Percentiles rank a stretch among this genome's conserved stretches.
phyloP scores from a whole-genome alignment of 2,113 vertebrate genomes.

The Jaculus jaculus region DNA sequence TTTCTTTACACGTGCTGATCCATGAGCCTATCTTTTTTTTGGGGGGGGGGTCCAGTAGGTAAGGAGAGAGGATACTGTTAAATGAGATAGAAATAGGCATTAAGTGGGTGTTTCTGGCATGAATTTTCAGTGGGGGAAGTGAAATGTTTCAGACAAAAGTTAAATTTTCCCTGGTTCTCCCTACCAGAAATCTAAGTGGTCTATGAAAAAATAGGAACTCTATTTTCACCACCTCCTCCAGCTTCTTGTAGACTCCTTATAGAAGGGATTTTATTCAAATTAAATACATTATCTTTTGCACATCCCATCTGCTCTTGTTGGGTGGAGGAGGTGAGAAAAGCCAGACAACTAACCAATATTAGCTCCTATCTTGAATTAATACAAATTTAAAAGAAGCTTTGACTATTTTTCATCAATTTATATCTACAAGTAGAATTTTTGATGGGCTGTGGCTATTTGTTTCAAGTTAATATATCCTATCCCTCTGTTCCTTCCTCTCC shows the following conservation, averaged over 20 bases:
- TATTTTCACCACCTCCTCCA: conserved; percentile 50
- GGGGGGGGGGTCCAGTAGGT: neutral
- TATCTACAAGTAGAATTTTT: neutral
- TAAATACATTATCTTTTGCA: neutral
- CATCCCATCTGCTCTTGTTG: neutral
- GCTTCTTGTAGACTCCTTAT: conserved; percentile 6
- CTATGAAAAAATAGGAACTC: conserved; percentile 1
- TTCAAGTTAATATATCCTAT: neutral
- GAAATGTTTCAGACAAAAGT: conserved; percentile 37
- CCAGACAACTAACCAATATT: conserved; percentile 8
- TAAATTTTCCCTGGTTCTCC: conserved; percentile 34
- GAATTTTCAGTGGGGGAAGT: conserved; percentile 12
- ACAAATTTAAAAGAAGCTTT: conserved; percentile 27
- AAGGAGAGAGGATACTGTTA: neutral
- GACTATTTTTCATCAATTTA: neutral
- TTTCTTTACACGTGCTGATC: neutral
- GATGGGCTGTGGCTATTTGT: neutral
- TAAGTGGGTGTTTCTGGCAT: conserved; percentile 47
- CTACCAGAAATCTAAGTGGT: conserved; percentile 50
- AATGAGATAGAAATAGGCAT: conserved; percentile 39
- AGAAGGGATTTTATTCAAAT: conserved; percentile 55
- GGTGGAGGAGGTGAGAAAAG: conserved; percentile 30
- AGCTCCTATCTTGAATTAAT: neutral
- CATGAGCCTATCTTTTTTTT: conserved; percentile 19
- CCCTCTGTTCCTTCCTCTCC: neutral